Evolutionary conservation across 2,797 vertebrate species (phyloP).

Genomic region (Loris lydekkerianus): DNA sequence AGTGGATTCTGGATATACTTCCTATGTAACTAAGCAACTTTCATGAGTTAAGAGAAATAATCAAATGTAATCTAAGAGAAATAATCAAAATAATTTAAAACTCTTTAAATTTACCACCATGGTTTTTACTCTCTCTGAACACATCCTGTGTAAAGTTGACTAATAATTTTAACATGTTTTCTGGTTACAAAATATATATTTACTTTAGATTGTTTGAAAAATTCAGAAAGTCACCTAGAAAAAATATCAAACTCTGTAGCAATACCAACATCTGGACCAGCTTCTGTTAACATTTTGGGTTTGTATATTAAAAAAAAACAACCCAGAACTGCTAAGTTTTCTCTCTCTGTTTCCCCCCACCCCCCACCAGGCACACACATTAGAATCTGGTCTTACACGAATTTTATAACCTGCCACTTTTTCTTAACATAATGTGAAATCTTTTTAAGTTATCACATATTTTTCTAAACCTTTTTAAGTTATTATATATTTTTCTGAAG

Average conservation of each 20-base stretch:
- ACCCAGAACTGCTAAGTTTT: not conserved
- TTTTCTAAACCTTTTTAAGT: not conserved
- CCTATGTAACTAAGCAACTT: not conserved
- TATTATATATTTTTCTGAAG: not conserved
- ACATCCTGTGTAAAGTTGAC: not conserved
- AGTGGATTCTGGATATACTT: not conserved
- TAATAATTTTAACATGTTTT: not conserved
- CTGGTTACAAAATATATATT: not conserved
- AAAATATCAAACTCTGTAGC: not conserved
- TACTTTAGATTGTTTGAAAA: conserved; percentile 37
- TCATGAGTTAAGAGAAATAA: not conserved
- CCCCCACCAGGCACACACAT: not conserved
- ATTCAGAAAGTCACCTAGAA: not conserved
- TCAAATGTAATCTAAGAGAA: not conserved
- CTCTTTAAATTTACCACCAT: not conserved
- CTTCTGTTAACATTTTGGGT: not conserved
- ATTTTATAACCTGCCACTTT: not conserved
- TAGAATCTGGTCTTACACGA: not conserved
- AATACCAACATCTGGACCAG: not conserved
- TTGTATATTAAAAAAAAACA: no score
- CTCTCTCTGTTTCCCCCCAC: not conserved
- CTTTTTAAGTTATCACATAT: not conserved
- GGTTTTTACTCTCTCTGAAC: not conserved
- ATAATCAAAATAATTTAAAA: not conserved
- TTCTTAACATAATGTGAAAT: not conserved